These are phyloP conservation scores for Tryphoninae sp. DNA, from an alignment of 2,888 invertebrate genomes.

Conservation along the genomic window DNA sequence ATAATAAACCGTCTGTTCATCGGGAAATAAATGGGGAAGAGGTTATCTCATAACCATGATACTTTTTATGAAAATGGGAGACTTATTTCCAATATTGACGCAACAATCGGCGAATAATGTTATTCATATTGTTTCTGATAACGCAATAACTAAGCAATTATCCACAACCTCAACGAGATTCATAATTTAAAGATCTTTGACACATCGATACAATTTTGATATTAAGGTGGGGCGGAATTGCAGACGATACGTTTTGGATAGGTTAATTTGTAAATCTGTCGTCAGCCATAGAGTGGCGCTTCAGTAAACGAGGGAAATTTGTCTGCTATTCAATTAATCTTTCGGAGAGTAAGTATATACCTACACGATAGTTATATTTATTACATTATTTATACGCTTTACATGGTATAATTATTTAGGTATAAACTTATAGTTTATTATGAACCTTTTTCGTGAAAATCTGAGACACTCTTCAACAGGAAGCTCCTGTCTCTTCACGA, in stretches of 20 bases:
- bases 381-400: conserved; percentile 64
- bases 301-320: conserved; percentile 12
- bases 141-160: conserved; percentile 4
- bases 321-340: not conserved
- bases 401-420: conserved; percentile 56
- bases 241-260: conserved; percentile 30
- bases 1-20: conserved; percentile 7
- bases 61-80: conserved; percentile 6
- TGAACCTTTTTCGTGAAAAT: conserved; percentile 29
- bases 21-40: conserved; percentile 17
- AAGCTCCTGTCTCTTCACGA: conserved; percentile 50
- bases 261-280: not conserved
- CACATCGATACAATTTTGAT: conserved; percentile 24
- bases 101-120: not conserved
- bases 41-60: conserved; percentile 50
- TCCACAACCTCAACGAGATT: conserved; percentile 1
- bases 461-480: conserved; percentile 47
- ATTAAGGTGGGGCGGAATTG: conserved; percentile 20
- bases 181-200: conserved; percentile 6
- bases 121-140: not conserved
- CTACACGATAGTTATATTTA: conserved; percentile 57
- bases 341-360: not conserved
- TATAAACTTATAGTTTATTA: conserved; percentile 56
- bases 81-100: not conserved
- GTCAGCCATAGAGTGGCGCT: conserved; percentile 10